Conservation (phyloP, 35 echinoderm and acorn worm genomes). For the Lytechinus variegatus region DNA sequence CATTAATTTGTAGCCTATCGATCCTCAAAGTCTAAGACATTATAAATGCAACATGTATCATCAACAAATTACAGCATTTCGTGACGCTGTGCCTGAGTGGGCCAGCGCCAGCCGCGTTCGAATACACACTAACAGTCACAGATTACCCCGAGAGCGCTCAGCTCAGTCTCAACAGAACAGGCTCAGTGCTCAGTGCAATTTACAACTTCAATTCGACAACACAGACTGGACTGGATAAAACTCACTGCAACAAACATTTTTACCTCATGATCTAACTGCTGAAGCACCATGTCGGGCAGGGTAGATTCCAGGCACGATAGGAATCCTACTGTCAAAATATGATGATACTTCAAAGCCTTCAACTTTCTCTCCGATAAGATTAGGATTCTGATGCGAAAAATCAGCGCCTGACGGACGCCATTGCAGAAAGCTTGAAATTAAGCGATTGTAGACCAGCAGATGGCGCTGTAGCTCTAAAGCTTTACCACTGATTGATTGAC, state of each 20-base stretch:
- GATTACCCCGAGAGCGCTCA: background rate
- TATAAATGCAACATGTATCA: too few species aligned
- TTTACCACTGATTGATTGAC: background rate
- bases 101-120: background rate
- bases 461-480: background rate
- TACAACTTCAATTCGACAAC: too few species aligned
- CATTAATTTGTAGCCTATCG: too few species aligned
- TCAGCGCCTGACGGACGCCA: background rate
- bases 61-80: too few species aligned
- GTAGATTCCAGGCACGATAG: constrained; percentile 74
- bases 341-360: background rate
- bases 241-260: background rate
- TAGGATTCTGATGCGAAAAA: background rate
- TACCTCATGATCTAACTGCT: constrained; percentile 95
- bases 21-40: too few species aligned
- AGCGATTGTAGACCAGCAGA: background rate
- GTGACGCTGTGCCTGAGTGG: too few species aligned
- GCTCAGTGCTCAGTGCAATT: background rate
- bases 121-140: too few species aligned
- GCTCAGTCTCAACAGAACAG: background rate
- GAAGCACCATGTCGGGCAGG: constrained; percentile 95
- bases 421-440: background rate
- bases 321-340: constrained; percentile 61
- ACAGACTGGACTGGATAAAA: too few species aligned
- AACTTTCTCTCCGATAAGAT: background rate